These are phyloP conservation scores for Caradrina clavipalpis DNA, from an alignment of 2,888 invertebrate species.

Conservation along the genomic window DNA sequence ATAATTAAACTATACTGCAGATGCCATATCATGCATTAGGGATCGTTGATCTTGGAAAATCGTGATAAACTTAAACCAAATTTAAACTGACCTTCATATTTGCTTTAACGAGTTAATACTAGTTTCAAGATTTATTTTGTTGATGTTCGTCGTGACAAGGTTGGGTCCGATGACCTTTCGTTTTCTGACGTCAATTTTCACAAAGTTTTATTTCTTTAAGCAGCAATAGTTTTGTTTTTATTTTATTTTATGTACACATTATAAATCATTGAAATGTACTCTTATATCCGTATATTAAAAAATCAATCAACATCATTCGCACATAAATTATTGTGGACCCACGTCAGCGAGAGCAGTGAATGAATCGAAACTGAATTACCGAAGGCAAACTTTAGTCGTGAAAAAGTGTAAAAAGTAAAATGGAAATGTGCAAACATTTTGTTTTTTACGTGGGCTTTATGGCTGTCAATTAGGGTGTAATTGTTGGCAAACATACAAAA, in stretches of 20 bases:
- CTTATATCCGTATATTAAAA: conserved; percentile 33
- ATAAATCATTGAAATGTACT: conserved; percentile 42
- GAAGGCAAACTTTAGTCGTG: conserved; percentile 21
- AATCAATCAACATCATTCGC: conserved; percentile 50
- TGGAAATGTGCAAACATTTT: conserved; percentile 44
- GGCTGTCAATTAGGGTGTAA: conserved; percentile 55
- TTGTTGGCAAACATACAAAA: conserved; percentile 53
- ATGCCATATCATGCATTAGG: conserved; percentile 30
- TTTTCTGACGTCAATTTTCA: conserved; percentile 35
- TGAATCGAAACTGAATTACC: conserved; percentile 17
- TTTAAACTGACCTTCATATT: conserved; percentile 40
- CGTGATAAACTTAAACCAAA: conserved; percentile 31
- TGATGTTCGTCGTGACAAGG: conserved; percentile 40
- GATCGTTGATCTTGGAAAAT: conserved; percentile 39
- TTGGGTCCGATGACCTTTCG: conserved; percentile 48
- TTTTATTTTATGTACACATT: conserved; percentile 22
- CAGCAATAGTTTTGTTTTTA: conserved; percentile 22
- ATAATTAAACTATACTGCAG: conserved; percentile 52
- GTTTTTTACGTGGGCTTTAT: conserved; percentile 44
- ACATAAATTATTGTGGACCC: conserved; percentile 32
- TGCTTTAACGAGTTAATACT: conserved; percentile 23
- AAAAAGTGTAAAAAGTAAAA: conserved; percentile 37
- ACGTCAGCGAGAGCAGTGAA: conserved; percentile 42
- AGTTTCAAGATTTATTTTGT: conserved; percentile 36
- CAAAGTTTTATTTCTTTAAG: conserved; percentile 37